Conservation (phyloP, 2,113 vertebrate genomes). For the Entelurus aequoreus region DNA sequence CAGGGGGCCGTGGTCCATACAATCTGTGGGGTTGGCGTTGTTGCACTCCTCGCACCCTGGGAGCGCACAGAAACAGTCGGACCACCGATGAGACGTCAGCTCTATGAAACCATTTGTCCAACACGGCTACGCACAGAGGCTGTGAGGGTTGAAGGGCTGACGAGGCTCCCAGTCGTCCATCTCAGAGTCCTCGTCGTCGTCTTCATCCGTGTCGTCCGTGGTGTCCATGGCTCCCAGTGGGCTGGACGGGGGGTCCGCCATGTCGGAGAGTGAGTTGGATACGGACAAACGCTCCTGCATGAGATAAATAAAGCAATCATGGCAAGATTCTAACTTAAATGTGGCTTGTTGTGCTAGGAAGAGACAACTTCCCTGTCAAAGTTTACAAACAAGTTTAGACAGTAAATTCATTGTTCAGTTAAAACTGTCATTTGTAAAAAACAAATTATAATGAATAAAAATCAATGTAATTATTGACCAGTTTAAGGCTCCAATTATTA, state of each 20-base stretch:
- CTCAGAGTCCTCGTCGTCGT: slow-evolving; percentile 90
- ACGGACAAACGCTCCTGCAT: slow-evolving; percentile 78
- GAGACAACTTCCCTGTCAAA: too few species aligned
- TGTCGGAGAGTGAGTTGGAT: slow-evolving; percentile 77
- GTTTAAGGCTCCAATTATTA: too few species aligned
- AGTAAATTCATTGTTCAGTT: too few species aligned
- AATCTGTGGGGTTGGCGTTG: slow-evolving; percentile 80
- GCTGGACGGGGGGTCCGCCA: slow-evolving; percentile 74
- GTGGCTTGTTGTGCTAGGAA: too few species aligned
- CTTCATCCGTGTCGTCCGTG: slow-evolving; percentile 86
- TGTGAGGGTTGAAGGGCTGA: slow-evolving; percentile 87
- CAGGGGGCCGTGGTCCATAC: slow-evolving; percentile 85
- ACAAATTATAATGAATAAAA: too few species aligned
- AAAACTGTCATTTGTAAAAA: too few species aligned
- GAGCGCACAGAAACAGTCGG: neutral
- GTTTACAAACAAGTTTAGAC: too few species aligned
- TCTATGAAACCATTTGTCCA: neutral
- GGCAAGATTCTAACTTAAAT: too few species aligned
- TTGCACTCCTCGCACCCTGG: slow-evolving; percentile 98
- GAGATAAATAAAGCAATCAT: neutral
- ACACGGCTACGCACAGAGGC: slow-evolving; percentile 79
- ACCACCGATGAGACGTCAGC: neutral
- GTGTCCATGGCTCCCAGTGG: slow-evolving; percentile 83
- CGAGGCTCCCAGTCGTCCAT: slow-evolving; percentile 91
- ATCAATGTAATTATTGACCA: too few species aligned